Base-by-base conservation (phyloP, 2,113 vertebrate species). In the Australoheros scitulus region DNA sequence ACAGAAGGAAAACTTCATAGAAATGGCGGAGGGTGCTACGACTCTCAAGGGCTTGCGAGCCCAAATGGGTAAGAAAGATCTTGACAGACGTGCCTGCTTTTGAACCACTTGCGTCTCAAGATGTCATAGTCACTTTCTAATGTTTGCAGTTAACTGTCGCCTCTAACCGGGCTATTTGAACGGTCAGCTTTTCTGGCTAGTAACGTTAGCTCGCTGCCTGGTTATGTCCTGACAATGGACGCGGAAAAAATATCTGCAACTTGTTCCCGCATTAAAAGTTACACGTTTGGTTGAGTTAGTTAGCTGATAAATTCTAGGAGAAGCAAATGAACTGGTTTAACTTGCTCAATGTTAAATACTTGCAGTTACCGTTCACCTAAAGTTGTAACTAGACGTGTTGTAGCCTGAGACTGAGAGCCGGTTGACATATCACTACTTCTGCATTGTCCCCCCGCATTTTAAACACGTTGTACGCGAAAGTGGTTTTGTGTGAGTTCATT, bases 21-120 rank as follows among this genome's bases (percentile, higher is more conserved):
- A 95, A 95, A 96, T 96, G 96, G 96, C 96, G 95, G 96, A 96
- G 90, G 94, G 95, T 61, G 64, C 95, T 47, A 89, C 94, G 91
- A 95, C 94, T 92, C 95, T 96, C 84, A 96, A 96, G 93, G 95
- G 91, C 90, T 88, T 96, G 87, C 94, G 96, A 88, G 93, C 94
- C 65, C 96, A 96, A 86, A 93, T 96, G 89, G 96, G 96, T 96
- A 93, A 94, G 95, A 79, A 72, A 74, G 26, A 5, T 7, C 6
- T 43, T 65, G 61, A 1, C 29, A 59, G 13, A 26, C 13, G 1
- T 18, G 41, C 24, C 3, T 63, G 0, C 64, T 34, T 29, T 7
- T 14, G 7, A 17, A 5, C 3, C 3, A 2, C 14, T 41, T 43
- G 20, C 32, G 59, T 43, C 38, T 52, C 2, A 26, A 4, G 17